phyloP scores from a whole-genome alignment of 1,140 invertebrate genomes.

The Anagrus nilaparvatae region DNA sequence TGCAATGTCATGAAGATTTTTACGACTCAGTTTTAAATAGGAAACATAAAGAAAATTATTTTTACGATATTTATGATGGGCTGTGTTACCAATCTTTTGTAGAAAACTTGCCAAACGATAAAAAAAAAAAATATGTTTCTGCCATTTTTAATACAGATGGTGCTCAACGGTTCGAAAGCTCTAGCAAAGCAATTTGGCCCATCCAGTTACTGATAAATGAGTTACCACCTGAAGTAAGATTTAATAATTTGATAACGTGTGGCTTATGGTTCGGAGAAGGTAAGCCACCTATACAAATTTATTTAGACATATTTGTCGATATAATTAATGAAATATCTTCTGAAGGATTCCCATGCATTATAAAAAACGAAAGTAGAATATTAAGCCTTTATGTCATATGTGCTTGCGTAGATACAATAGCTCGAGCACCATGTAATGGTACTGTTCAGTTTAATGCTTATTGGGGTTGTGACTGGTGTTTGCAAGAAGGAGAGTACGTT shows the following conservation, averaged over 20 bases:
- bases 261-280: slow-evolving; percentile 3
- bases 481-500: background rate
- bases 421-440: background rate
- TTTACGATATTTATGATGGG: slow-evolving; percentile 2
- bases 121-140: background rate
- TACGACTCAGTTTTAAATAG: background rate
- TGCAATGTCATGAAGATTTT: no score
- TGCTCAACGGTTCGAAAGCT: background rate
- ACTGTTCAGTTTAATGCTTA: background rate
- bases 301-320: background rate
- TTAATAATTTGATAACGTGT: slow-evolving; percentile 1
- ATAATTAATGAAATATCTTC: background rate
- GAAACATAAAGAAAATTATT: slow-evolving; percentile 1
- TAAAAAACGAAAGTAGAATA: background rate
- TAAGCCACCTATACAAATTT: background rate
- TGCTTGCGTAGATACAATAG: slow-evolving; percentile 1
- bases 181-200: background rate
- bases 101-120: background rate
- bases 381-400: background rate
- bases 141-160: slow-evolving; percentile 9
- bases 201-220: slow-evolving; percentile 4
- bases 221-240: slow-evolving; percentile 1
- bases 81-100: background rate
- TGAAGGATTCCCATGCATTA: background rate
- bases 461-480: background rate